These are phyloP conservation scores for Ceyx margarethae DNA, from an alignment of 2,113 vertebrate species.

Conservation along the genomic window DNA sequence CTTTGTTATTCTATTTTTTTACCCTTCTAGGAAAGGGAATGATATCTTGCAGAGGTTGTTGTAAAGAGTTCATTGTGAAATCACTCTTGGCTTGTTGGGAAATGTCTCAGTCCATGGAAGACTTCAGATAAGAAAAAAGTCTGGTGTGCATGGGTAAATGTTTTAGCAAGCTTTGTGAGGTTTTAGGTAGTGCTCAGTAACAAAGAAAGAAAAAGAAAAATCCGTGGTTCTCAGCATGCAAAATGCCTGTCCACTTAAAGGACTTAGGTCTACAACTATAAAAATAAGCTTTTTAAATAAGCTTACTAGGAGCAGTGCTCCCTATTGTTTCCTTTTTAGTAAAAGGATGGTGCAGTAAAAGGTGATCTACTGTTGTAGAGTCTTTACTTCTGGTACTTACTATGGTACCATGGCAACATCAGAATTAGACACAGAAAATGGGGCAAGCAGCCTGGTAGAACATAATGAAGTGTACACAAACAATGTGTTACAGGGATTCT, in stretches of 20 bases:
- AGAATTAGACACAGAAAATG: slow-evolving; percentile 45
- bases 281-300: not conserved
- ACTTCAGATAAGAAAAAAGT: not conserved
- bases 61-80: not conserved
- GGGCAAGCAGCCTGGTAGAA: slow-evolving; percentile 2
- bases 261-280: not conserved
- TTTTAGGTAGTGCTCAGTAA: not conserved
- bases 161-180: not conserved
- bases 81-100: not conserved
- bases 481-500: not conserved
- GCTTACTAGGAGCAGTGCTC: not conserved
- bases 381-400: slow-evolving; percentile 1
- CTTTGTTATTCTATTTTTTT: not conserved
- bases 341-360: not conserved
- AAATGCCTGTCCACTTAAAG: not conserved
- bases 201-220: not conserved
- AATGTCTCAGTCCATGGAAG: not conserved
- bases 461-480: not conserved
- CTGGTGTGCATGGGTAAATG: not conserved
- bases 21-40: not conserved
- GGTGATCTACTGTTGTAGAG: not conserved
- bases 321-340: not conserved
- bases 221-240: not conserved
- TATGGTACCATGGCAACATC: slow-evolving; percentile 58
- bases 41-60: not conserved